Percentiles rank a stretch among this genome's conserved stretches.
Conservation (phyloP, 2,113 vertebrate genomes). For the Megaceryle maxima region DNA sequence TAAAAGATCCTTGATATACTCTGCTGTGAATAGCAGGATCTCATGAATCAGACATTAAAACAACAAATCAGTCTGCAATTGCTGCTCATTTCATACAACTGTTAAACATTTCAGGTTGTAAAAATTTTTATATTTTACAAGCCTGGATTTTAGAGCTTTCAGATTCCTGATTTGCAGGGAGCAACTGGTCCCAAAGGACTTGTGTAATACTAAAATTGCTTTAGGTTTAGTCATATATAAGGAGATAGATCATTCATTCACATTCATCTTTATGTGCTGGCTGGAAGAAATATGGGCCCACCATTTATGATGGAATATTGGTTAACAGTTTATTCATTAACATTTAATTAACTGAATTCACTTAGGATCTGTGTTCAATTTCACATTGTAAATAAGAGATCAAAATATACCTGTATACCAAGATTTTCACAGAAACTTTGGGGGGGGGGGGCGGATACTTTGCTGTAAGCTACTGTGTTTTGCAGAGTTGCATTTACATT, state of each 20-base stretch:
- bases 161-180: slow-evolving; percentile 60
- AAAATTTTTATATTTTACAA: slow-evolving; percentile 55
- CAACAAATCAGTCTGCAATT: slow-evolving; percentile 56
- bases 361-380: background rate
- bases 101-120: slow-evolving; percentile 41
- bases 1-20: background rate
- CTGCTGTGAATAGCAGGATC: slow-evolving; percentile 6
- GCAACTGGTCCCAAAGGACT: slow-evolving; percentile 45
- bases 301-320: background rate
- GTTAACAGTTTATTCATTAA: background rate
- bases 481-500: background rate
- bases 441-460: background rate
- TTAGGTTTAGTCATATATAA: slow-evolving; percentile 53
- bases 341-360: background rate
- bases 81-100: slow-evolving; percentile 53
- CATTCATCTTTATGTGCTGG: background rate
- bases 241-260: background rate
- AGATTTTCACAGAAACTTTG: background rate
- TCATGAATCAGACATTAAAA: slow-evolving; percentile 44
- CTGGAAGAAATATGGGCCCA: slow-evolving; percentile 1
- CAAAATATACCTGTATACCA: background rate
- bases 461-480: background rate
- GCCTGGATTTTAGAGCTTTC: slow-evolving; percentile 52
- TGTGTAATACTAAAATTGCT: slow-evolving; percentile 59
- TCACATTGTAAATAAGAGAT: background rate